A percentile compares a stretch with the other conserved stretches of the same genome.
Conservation (phyloP, 2,888 invertebrate species). For the Eupithecia pulchellata region DNA sequence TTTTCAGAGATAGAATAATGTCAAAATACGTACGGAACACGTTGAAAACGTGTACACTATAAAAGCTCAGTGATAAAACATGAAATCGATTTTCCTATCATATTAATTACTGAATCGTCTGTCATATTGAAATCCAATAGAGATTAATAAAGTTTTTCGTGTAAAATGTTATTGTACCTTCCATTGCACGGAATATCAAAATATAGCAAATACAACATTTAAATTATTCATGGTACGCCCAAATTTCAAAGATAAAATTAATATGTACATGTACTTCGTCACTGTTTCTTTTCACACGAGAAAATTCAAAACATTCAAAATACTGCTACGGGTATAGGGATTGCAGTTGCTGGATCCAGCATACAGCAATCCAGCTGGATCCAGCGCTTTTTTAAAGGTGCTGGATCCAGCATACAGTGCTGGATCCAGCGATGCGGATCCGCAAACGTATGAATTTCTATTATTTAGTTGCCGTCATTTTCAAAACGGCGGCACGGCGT, state of each 20-base stretch:
- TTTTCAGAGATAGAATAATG: not conserved
- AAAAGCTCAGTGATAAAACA: not conserved
- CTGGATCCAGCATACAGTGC: too few species aligned
- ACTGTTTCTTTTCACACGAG: constrained; percentile 66
- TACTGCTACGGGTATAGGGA: constrained; percentile 69
- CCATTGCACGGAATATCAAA: too few species aligned
- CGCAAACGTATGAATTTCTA: too few species aligned
- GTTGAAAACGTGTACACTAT: not conserved
- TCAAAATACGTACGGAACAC: not conserved
- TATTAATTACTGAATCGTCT: not conserved
- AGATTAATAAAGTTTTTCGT: constrained; percentile 8
- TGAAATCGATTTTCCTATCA: constrained; percentile 16
- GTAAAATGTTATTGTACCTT: not conserved
- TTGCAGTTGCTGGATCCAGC: too few species aligned
- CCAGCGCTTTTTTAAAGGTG: too few species aligned
- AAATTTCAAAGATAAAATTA: constrained; percentile 60
- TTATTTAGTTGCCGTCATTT: too few species aligned
- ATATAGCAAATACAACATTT: constrained; percentile 39
- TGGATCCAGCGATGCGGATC: too few species aligned
- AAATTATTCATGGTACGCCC: constrained; percentile 49
- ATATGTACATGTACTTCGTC: constrained; percentile 52
- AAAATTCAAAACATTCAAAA: constrained; percentile 75
- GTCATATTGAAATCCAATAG: constrained; percentile 12
- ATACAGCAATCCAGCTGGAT: too few species aligned
- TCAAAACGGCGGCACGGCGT: too few species aligned